Evolutionary conservation across 2,113 vertebrate species (phyloP), one percentile per base, ranked within the genome.

Genomic region (Sturnira hondurensis): DNA sequence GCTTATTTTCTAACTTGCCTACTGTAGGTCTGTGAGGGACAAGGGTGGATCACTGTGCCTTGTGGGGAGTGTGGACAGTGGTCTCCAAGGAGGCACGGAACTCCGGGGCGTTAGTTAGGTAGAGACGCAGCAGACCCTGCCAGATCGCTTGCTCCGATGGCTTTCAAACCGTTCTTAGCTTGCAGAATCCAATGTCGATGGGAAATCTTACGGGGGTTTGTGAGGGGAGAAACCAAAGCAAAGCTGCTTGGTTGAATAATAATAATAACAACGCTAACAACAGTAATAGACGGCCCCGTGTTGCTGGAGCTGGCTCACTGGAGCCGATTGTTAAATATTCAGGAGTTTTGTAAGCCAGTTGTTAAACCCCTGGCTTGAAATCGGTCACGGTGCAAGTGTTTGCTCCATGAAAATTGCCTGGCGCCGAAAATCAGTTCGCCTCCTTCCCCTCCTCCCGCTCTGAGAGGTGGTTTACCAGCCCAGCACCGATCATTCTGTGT

Each of bases 351-450:
- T 47, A 71, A 94, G 54, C 54, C 61, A 26, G 38, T 58, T n/a
- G 47, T 63, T 63, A 83, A 36, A 8, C n/a, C 52, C 45, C 6
- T 13, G 28, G 71, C 43, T 54, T 52, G 82, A 67, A 78, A 58
- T 81, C 41, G 33, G 11, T 73, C 15, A 1, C 4, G 7, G 56
- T 16, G 33, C 68, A 50, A 65, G 20, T 47, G 31, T 43, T 88
- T 24, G 58, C 43, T 12, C 56, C 47, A 5, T 9, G 38, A 56
- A 41, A 70, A 67, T 6, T 13, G 36, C 47, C 28, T 12, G 1
- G 33, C 0, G 4, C 26, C 22, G 0, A 26, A 19, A 17, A 22
- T 19, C 8, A 16, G 45, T 0, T 3, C 28, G 33, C 28, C 38
- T 5, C 3, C 38, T 1, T 1, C 0, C 52, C 45, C 43, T 5